Evolutionary conservation across 2,113 vertebrate genomes (phyloP).

Genomic region (Coptodon rendalli): DNA sequence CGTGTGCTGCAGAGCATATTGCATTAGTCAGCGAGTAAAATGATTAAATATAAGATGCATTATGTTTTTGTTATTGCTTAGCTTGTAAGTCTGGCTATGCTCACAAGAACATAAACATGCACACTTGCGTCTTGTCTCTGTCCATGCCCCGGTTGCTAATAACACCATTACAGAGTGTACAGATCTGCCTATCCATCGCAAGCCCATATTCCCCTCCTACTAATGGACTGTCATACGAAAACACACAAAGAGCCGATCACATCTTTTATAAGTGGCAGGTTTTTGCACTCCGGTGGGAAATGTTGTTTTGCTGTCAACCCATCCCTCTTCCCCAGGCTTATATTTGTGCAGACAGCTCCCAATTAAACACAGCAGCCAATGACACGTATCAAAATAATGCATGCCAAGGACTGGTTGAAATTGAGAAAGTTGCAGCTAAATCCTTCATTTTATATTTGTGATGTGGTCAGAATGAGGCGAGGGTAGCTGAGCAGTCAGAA

Average conservation of each 20-base stretch:
- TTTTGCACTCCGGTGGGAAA: slow-evolving; percentile 42
- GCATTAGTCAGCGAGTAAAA: background rate
- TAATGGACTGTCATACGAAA: slow-evolving; percentile 57
- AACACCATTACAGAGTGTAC: slow-evolving; percentile 21
- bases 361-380: slow-evolving; percentile 61
- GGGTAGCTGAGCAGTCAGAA: background rate
- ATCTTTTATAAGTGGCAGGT: slow-evolving; percentile 56
- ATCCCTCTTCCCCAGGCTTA: slow-evolving; percentile 30
- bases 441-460: slow-evolving; percentile 18
- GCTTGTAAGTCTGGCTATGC: background rate
- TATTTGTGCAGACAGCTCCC: slow-evolving; percentile 55
- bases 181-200: slow-evolving; percentile 18
- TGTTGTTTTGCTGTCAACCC: slow-evolving; percentile 60
- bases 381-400: slow-evolving; percentile 55
- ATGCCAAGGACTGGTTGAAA: slow-evolving; percentile 39
- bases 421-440: slow-evolving; percentile 27
- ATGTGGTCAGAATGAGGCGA: slow-evolving; percentile 30
- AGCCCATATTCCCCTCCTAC: background rate
- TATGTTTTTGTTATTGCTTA: background rate
- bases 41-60: background rate
- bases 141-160: slow-evolving; percentile 24
- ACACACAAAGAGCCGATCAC: slow-evolving; percentile 44
- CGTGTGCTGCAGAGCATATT: background rate
- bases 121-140: background rate
- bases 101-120: background rate